These are phyloP conservation scores for Carduelis carduelis DNA, from an alignment of 2,797 vertebrate genomes.

Conservation along the genomic window DNA sequence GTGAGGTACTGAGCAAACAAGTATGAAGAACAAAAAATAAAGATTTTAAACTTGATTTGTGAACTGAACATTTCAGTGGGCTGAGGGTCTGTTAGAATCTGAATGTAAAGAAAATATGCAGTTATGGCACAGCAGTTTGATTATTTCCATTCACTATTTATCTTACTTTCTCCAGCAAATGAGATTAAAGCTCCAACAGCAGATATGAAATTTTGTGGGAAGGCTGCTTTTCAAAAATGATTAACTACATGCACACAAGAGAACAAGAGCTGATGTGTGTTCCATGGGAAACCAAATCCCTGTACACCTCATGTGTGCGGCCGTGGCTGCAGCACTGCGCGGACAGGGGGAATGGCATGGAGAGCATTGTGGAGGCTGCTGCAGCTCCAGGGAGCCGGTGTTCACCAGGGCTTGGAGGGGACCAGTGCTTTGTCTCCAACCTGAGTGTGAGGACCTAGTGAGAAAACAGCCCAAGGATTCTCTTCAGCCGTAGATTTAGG, in stretches of 20 bases:
- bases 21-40: not conserved
- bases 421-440: not conserved
- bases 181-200: constrained; percentile 9
- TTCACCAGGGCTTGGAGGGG: not conserved
- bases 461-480: not conserved
- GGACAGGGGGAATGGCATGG: not conserved
- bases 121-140: not conserved
- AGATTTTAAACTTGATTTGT: not conserved
- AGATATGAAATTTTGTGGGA: not conserved
- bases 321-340: fast-evolving
- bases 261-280: not conserved
- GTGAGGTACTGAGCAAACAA: constrained; percentile 13
- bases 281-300: not conserved
- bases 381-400: not conserved
- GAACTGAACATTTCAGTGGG: not conserved
- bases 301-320: fast-evolving
- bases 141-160: constrained; percentile 30
- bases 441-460: fast-evolving
- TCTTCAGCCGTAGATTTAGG: fast-evolving
- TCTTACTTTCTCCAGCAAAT: not conserved
- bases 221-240: not conserved
- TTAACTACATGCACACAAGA: not conserved
- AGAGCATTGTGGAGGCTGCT: not conserved
- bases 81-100: not conserved
- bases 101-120: not conserved